Percentiles rank a stretch among this genome's conserved stretches.
Evolutionary conservation across 2,888 invertebrate genomes (phyloP).

Genomic region (Temnothorax unifasciatus): DNA sequence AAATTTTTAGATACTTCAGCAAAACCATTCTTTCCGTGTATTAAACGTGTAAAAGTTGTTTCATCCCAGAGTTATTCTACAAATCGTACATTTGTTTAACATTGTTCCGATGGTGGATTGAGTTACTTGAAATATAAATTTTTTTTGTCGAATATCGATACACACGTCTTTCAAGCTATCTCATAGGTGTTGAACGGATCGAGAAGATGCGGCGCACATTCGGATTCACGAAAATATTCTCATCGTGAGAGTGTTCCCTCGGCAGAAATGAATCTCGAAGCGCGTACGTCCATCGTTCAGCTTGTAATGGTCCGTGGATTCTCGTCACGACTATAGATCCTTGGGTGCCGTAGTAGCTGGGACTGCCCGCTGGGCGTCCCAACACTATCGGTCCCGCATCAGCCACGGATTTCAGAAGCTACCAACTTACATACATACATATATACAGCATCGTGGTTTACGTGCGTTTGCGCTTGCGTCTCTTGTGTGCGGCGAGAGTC

Average conservation of each 20-base stretch:
- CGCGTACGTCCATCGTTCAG: constrained; percentile 62
- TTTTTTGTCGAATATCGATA: not conserved
- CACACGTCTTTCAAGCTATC: not conserved
- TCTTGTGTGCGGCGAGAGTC: constrained; percentile 80
- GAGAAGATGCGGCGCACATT: not conserved
- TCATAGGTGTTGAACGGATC: not conserved
- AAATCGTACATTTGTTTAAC: not conserved
- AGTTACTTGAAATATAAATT: not conserved
- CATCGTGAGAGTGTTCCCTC: not conserved
- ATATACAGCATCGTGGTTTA: constrained; percentile 68
- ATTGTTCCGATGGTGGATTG: not conserved
- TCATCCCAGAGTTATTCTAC: not conserved
- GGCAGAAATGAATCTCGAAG: constrained; percentile 65
- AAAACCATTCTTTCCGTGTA: too few species aligned
- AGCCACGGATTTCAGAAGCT: constrained; percentile 85
- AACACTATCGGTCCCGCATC: constrained; percentile 84
- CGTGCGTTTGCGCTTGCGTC: constrained; percentile 78
- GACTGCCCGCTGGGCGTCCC: constrained; percentile 83
- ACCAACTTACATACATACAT: constrained; percentile 81
- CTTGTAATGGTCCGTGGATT: constrained; percentile 77
- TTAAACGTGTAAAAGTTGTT: not conserved
- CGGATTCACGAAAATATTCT: constrained; percentile 10
- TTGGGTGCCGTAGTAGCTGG: constrained; percentile 79
- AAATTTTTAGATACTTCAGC: too few species aligned
- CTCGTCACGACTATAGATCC: constrained; percentile 81